Evolutionary conservation across 2,113 vertebrate genomes (phyloP), one percentile per base, ranked within the genome.

Genomic region (Oostethus manadensis): DNA sequence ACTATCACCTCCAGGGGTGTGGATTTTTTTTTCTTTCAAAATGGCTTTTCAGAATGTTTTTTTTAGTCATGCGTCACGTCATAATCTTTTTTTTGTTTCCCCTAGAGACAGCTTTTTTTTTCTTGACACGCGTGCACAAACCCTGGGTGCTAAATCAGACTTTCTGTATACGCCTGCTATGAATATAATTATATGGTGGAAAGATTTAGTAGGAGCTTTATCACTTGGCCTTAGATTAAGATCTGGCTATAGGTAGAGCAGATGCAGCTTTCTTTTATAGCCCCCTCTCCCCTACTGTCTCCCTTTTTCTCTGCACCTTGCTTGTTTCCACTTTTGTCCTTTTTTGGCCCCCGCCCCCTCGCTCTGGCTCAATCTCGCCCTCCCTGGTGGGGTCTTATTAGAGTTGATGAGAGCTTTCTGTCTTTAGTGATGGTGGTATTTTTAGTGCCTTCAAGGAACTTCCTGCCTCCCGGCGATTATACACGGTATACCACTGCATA

Each of bases 181-280:
- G 80, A 83, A 84, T 86, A 84, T 80, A 85, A 87, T 88, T 82
- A 84, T 79, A 75, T 77, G 69, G 70, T 45, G 58, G 74, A 50
- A 76, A 86, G 83, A 81, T 87, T 86, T 84, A 84, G 72, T 81
- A 40, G 20, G 23, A 56, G 78, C 70, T 86, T 88, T 82, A 87
- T 85, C 82, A 75, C 77, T 68, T 60, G 58, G 74, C 72, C 68
- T 59, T 73, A 84, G 85, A 87, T 88, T 83, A 76, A 77, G 79
- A 87, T 87, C 86, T 86, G 75, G 78, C 75, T 83, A 65, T 83
- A 83, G 86, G 81, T 78, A 62, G 70, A 76, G 78, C 77, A 82
- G 78, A 83, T 74, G 75, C 65, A 76, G 73, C 56, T 66, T 77
- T 55, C 66, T 77, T 80, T 72, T 73, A 76, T 62, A 68, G 66